Percentiles rank a stretch among this genome's conserved stretches.
Conservation (phyloP, 2,113 vertebrate species). For the Spermophilus dauricus region DNA sequence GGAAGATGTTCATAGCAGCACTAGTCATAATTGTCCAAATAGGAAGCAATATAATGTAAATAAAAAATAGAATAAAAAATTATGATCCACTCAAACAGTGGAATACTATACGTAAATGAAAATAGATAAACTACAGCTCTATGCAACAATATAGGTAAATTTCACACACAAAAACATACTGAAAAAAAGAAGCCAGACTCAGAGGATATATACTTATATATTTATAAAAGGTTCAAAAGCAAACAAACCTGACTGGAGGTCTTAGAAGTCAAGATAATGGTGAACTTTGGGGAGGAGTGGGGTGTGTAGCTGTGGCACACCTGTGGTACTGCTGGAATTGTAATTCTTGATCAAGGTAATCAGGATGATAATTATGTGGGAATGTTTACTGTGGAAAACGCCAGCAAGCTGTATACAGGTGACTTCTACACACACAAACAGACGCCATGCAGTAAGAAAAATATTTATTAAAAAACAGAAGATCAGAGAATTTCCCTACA, state of each 20-base stretch:
- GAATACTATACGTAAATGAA: neutral
- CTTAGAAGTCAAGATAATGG: neutral
- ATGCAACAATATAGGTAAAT: neutral
- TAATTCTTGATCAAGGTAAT: neutral
- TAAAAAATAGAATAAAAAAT: slow-evolving; percentile 11
- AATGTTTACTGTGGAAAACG: neutral
- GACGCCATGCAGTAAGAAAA: neutral
- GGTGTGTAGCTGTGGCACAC: neutral
- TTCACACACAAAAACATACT: neutral
- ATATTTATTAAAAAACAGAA: neutral
- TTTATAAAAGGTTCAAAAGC: neutral
- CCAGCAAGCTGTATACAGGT: neutral
- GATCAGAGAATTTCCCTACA: neutral
- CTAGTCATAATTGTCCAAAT: neutral
- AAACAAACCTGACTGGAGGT: neutral
- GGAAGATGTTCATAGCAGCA: neutral
- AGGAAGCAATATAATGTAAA: neutral
- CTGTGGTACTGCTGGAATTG: neutral
- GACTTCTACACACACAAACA: neutral
- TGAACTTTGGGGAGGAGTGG: neutral
- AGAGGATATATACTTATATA: neutral
- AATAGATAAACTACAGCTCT: neutral
- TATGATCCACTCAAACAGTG: neutral
- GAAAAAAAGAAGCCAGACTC: neutral
- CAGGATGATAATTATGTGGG: neutral